Evolutionary conservation across 2,888 invertebrate genomes (phyloP).

Genomic region (Chalcosyrphus nemorum): DNA sequence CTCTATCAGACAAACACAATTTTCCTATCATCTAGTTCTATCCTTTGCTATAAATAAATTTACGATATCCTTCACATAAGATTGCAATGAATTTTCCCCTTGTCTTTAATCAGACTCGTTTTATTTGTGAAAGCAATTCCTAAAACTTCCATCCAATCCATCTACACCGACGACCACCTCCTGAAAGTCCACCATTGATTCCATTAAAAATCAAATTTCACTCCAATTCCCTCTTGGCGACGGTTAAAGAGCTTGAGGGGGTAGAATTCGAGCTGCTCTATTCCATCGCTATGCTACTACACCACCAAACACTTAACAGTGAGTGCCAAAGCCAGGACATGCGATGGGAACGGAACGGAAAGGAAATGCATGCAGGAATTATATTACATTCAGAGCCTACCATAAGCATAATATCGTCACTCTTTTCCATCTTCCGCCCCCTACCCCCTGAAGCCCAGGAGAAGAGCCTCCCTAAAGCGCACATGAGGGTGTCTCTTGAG

Average conservation of each 20-base stretch:
- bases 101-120: constrained; percentile 5
- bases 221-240: constrained; percentile 9
- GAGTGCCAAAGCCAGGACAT: constrained; percentile 15
- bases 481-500: constrained; percentile 69
- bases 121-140: constrained; percentile 17
- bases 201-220: constrained; percentile 66
- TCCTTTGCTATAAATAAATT: neutral
- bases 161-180: neutral
- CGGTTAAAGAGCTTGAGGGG: neutral
- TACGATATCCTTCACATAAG: neutral
- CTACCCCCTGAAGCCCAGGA: neutral
- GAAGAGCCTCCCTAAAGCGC: constrained; percentile 53
- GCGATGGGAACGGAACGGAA: constrained; percentile 15
- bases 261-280: constrained; percentile 13
- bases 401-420: constrained; percentile 65
- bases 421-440: constrained; percentile 15
- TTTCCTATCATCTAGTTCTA: neutral
- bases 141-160: constrained; percentile 8
- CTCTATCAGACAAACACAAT: too few relatives aligned
- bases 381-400: constrained; percentile 73
- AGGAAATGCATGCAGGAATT: constrained; percentile 68
- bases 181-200: constrained; percentile 56
- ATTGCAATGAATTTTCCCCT: neutral
- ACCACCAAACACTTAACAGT: constrained; percentile 57
- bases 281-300: neutral